Evolutionary conservation across 1,140 invertebrate species (phyloP), one percentile per base, ranked within the genome.

Genomic region (Caerostris darwini): DNA sequence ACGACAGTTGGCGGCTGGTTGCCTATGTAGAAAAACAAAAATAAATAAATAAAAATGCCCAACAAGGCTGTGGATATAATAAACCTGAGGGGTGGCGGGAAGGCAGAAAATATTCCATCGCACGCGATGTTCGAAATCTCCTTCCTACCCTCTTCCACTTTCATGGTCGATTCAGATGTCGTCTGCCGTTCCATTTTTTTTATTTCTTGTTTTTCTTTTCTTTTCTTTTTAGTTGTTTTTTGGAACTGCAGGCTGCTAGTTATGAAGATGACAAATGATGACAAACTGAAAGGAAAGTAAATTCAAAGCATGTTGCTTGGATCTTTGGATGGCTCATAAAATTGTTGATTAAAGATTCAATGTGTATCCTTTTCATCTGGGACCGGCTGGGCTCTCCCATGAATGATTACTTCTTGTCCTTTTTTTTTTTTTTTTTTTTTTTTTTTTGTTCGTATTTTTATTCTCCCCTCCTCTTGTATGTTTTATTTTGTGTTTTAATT

Each of bases 201-300:
- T 34, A 34, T 34, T 57, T 17, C 14, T 85, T 69, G 34, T 71
- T 71, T 67, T 50, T 56, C 6, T 14, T 64, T n/a, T 56, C 5
- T 14, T 61, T 19, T 59, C 14, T 67, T 3, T 50, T 8, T 67
- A 67, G n/a, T 81, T 88, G 6, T n/a, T 88, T 19, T 83, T 57
- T 85, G 8, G 7, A 57, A 56, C 88, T 57, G 8, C 53, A 53
- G 54, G 58, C 67, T 71, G 67, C 69, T 91, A 91, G 64, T 91
- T 91, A 91, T 57, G 90, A 82, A 58, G 57, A 82, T 81, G 90
- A 91, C 57, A 91, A 91, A 91, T 82, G 89, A 91, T 82, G 89
- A 91, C 71, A 91, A 91, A 59, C 81, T 91, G 90, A 91, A 82
- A 91, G 90, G 69, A 81, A 56, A 90, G 88, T 34, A 53, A 54